A percentile compares a stretch with the other conserved stretches of the same genome.
phyloP scores from a whole-genome alignment of 2,888 invertebrate genomes.

The Dascillus cervinus region DNA sequence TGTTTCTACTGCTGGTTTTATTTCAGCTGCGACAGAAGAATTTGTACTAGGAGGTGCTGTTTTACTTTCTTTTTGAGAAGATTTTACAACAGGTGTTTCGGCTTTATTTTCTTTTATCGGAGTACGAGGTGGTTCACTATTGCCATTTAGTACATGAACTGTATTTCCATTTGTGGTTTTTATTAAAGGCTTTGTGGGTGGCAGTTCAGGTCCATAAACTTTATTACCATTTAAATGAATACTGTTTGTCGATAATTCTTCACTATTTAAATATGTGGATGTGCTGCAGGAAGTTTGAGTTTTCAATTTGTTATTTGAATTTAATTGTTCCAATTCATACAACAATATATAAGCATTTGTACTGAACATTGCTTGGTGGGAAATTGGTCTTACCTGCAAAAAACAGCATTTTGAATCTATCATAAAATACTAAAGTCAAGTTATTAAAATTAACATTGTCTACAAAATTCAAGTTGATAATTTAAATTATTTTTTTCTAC shows the following conservation, averaged over 20 bases:
- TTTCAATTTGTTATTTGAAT: conserved; percentile 38
- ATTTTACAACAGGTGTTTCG: conserved; percentile 8
- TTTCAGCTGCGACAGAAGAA: background rate
- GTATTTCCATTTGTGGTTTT: conserved; percentile 9
- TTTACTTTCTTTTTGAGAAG: conserved; percentile 15
- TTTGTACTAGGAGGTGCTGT: conserved; percentile 7
- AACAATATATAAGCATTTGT: conserved; percentile 91
- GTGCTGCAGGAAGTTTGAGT: conserved; percentile 37
- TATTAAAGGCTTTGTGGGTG: conserved; percentile 23
- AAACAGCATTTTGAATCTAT: too few relatives aligned
- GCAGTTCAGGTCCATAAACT: conserved; percentile 38
- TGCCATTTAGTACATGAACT: conserved; percentile 9
- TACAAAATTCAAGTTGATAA: background rate
- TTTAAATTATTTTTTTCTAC: too few relatives aligned
- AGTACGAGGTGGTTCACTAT: conserved; percentile 9
- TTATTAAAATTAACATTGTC: conserved; percentile 5
- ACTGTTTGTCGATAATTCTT: conserved; percentile 14
- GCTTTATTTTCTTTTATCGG: conserved; percentile 11
- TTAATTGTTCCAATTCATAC: conserved; percentile 55
- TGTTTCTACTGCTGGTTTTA: too few relatives aligned
- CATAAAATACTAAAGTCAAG: conserved; percentile 5
- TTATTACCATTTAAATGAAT: conserved; percentile 26
- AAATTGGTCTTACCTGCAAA: conserved; percentile 57
- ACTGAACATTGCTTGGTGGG: conserved; percentile 67
- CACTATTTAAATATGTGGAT: conserved; percentile 8